A percentile compares a stretch with the other conserved stretches of the same genome.
Evolutionary conservation across 2,888 invertebrate genomes (phyloP).

Genomic region (Zelleria hepariella): DNA sequence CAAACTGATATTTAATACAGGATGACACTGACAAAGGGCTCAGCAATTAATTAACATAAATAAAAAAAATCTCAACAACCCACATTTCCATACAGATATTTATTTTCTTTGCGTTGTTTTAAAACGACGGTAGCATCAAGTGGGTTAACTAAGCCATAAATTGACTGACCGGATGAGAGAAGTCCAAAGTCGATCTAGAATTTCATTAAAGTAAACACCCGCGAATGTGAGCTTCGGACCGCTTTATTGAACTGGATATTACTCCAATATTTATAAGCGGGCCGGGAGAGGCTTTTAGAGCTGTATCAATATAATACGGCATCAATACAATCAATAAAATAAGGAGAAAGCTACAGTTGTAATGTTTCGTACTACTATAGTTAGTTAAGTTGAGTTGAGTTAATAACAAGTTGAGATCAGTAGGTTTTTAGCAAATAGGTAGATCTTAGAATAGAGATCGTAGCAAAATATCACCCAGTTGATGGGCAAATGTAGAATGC

Average conservation of each 20-base stretch:
- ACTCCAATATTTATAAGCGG: not conserved
- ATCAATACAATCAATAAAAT: no score
- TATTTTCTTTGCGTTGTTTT: not conserved
- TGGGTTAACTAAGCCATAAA: no score
- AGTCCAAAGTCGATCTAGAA: not conserved
- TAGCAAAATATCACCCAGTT: no score
- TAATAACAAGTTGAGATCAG: no score
- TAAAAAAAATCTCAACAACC: not conserved
- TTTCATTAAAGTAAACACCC: not conserved
- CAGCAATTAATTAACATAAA: not conserved
- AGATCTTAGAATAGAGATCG: no score
- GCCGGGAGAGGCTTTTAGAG: not conserved
- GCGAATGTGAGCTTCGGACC: not conserved
- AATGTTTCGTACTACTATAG: no score
- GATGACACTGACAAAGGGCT: not conserved
- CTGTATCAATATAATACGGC: not conserved
- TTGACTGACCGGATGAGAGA: no score
- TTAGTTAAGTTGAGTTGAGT: no score
- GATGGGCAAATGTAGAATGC: no score
- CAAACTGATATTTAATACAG: no score
- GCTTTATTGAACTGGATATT: not conserved
- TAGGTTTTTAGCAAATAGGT: no score
- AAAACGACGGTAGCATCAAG: not conserved
- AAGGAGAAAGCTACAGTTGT: no score
- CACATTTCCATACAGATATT: not conserved